Percentiles rank a stretch among this genome's conserved stretches.
Evolutionary conservation across 2,888 invertebrate species (phyloP).

Genomic region (Acleris cristana): DNA sequence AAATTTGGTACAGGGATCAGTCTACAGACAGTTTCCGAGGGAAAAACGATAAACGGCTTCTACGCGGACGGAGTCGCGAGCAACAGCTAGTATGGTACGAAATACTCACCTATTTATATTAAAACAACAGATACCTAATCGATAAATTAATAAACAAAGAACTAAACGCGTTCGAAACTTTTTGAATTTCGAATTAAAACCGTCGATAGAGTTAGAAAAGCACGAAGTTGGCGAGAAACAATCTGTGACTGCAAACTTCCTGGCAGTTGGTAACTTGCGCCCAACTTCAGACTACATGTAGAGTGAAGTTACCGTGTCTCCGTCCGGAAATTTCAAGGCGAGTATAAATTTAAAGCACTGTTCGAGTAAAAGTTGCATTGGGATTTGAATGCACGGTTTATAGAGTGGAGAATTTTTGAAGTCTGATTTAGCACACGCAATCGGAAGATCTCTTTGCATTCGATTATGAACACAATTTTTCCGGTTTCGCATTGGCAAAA

Average conservation of each 20-base stretch:
- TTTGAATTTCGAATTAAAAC: slow-evolving; percentile 35
- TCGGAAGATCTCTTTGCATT: too few species aligned
- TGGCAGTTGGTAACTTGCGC: slow-evolving; percentile 25
- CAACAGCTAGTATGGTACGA: too few species aligned
- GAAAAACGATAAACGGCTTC: too few species aligned
- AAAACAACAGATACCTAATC: slow-evolving; percentile 3
- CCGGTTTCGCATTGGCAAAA: too few species aligned
- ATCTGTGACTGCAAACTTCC: slow-evolving; percentile 42
- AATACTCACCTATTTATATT: not conserved
- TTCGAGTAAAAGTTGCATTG: slow-evolving; percentile 17
- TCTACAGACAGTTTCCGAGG: too few species aligned
- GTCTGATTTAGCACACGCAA: too few species aligned
- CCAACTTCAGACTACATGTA: slow-evolving; percentile 30
- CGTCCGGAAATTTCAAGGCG: slow-evolving; percentile 26
- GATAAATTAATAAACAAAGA: slow-evolving; percentile 19
- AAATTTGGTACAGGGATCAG: too few species aligned
- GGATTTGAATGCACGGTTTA: slow-evolving; percentile 7
- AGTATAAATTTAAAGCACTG: slow-evolving; percentile 32
- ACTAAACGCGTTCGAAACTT: slow-evolving; percentile 25
- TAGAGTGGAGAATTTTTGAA: not conserved
- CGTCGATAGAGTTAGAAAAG: slow-evolving; percentile 38
- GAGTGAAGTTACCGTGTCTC: slow-evolving; percentile 38
- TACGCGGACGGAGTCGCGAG: too few species aligned
- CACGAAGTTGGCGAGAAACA: slow-evolving; percentile 44
- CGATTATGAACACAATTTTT: too few species aligned